Conservation (phyloP, 2,797 vertebrate genomes). For the Argya squamiceps region DNA sequence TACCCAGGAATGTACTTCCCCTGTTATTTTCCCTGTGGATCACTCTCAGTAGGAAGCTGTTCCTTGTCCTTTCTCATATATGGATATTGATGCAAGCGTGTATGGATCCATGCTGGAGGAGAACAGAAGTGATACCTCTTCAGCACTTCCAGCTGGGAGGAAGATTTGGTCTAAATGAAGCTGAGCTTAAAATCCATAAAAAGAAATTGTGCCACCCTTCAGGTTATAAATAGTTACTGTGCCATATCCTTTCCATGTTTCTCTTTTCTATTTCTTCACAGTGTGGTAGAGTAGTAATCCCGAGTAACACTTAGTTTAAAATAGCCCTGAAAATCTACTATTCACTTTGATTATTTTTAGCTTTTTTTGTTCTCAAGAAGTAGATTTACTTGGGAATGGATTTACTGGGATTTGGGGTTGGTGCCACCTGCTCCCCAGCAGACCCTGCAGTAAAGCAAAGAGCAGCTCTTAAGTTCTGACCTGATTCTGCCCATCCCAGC, state of each 20-base stretch:
- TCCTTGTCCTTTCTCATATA: neutral
- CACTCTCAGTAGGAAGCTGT: neutral
- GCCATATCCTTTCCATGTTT: neutral
- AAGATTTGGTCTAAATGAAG: constrained; percentile 26
- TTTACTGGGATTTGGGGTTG: neutral
- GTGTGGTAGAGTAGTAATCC: neutral
- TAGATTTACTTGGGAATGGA: neutral
- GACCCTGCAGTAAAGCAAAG: neutral
- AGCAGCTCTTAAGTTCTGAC: neutral
- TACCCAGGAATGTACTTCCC: neutral
- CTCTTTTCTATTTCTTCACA: neutral
- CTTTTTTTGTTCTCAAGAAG: neutral
- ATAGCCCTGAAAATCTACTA: neutral
- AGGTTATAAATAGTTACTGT: neutral
- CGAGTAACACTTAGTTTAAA: neutral
- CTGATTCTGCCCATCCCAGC: neutral
- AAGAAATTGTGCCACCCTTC: constrained; percentile 14
- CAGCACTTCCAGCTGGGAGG: constrained; percentile 25
- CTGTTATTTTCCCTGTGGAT: neutral
- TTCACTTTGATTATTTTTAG: neutral
- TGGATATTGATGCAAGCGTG: neutral
- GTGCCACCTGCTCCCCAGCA: neutral
- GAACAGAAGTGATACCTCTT: neutral
- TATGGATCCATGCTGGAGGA: neutral
- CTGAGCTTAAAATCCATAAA: constrained; percentile 20